These are phyloP conservation scores for Anoplius nigerrimus DNA, from an alignment of 2,888 invertebrate genomes.

Conservation along the genomic window DNA sequence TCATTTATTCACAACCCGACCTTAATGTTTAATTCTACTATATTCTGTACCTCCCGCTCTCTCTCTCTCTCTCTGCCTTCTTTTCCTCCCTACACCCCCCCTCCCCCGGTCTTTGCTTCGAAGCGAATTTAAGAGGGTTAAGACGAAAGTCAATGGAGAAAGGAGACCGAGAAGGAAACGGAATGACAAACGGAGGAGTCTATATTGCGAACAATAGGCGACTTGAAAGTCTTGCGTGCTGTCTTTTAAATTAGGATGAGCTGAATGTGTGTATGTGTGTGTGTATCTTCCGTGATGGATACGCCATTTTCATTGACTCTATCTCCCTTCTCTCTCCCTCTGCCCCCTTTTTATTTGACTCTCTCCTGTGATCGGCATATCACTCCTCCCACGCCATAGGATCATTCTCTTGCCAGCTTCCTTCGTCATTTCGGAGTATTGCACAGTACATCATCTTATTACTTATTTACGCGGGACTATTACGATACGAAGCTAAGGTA, in stretches of 20 bases:
- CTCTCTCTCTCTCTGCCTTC: too few species aligned
- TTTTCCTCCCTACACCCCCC: too few species aligned
- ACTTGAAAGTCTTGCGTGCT: too few species aligned
- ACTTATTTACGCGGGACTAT: slow-evolving; percentile 26
- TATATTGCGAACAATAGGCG: background rate
- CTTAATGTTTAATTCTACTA: slow-evolving; percentile 26
- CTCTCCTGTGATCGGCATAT: background rate
- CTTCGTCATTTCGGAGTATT: slow-evolving; percentile 19
- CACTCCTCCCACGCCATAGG: background rate
- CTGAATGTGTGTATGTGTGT: slow-evolving; percentile 19
- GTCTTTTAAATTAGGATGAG: slow-evolving; percentile 20
- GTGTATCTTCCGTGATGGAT: slow-evolving; percentile 14
- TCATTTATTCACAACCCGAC: slow-evolving; percentile 37
- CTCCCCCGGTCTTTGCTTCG: background rate
- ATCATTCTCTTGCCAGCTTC: background rate
- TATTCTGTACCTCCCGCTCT: background rate
- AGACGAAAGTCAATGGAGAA: background rate
- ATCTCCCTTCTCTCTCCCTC: background rate
- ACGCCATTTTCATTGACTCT: slow-evolving; percentile 5
- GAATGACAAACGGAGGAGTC: slow-evolving; percentile 7
- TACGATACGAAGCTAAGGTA: slow-evolving; percentile 48
- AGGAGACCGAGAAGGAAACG: background rate
- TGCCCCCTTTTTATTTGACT: too few species aligned
- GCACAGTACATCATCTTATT: slow-evolving; percentile 27
- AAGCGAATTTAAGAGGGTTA: slow-evolving; percentile 31